Evolutionary conservation across 2,888 invertebrate species (phyloP), one percentile per base, ranked within the genome.

Genomic region (Anarsia innoxiella): DNA sequence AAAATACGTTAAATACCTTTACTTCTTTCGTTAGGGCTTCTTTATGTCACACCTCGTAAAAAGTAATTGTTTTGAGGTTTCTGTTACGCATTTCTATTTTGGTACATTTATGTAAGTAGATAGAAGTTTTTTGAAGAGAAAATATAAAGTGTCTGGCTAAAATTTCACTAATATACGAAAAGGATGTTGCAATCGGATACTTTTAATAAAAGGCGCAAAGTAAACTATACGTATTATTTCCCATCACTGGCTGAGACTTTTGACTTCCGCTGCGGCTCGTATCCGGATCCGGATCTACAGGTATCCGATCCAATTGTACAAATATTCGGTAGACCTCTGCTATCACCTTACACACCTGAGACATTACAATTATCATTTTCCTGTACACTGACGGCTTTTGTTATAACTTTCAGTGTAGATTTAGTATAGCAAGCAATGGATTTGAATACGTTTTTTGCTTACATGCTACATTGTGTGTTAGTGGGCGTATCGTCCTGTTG

Each of bases 221-320:
- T 45, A 55, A 58, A 59, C 51, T 42, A 31, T 46, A 46, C 49
- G 49, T 33, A 42, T 32, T 46, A 46, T 49, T 49, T 54, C 53
- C 43, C 49, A 57, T 35, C 35, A 27, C 46, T 48, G 47, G 49
- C 38, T 42, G 40, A 48, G 39, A 37, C 36, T n/a, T n/a, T n/a
- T 34, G 38, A 32, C 43, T 47, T 49, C 52, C 50, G 51, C 39
- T 50, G 59, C 54, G 41, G 46, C 58, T 53, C n/a, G n/a, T 44
- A 48, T 46, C 49, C 51, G 51, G 19, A 33, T 48, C 49, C 46
- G 49, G 44, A 53, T 56, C 58, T 43, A 51, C 59, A 58, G 54
- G 59, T 65, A 63, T 54, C 53, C 48, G 41, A 42, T 44, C 49
- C 56, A 56, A 59, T 66, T 68, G 64, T 61, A 60, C 60, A 67